A percentile compares a stretch with the other conserved stretches of the same genome.
phyloP scores from a whole-genome alignment of 2,888 invertebrate genomes.

The Sepioteuthis lessoniana region DNA sequence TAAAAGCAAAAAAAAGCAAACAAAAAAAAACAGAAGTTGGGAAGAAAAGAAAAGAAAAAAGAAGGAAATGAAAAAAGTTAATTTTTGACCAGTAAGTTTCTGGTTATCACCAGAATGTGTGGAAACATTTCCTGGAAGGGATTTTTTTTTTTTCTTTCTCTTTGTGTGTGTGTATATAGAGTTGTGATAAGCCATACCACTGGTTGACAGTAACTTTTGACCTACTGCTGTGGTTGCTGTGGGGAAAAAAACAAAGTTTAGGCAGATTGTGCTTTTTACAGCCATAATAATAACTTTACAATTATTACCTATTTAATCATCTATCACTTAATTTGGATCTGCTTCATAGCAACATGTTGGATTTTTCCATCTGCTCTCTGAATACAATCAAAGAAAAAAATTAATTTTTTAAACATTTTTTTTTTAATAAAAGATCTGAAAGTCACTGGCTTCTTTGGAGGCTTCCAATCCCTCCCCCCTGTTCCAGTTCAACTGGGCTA shows the following conservation, averaged over 20 bases:
- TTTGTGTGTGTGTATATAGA: neutral
- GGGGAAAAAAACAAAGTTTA: neutral
- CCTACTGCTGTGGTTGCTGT: neutral
- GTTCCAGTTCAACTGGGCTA: neutral
- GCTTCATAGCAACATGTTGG: neutral
- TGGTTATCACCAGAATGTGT: neutral
- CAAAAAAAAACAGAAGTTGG: neutral
- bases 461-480: neutral
- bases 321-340: neutral
- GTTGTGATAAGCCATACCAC: neutral
- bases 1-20: neutral
- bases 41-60: too few species aligned
- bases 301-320: too few species aligned
- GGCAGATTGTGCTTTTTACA: constrained; percentile 17
- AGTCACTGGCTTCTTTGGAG: neutral
- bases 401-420: neutral
- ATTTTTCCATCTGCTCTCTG: constrained; percentile 33
- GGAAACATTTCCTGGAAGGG: neutral
- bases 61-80: neutral
- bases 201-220: neutral
- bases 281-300: neutral
- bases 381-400: neutral
- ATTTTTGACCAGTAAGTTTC: neutral
- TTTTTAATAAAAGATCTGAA: neutral
- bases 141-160: neutral